These are phyloP conservation scores for Menidia menidia DNA, from an alignment of 2,797 vertebrate species.

Conservation along the genomic window DNA sequence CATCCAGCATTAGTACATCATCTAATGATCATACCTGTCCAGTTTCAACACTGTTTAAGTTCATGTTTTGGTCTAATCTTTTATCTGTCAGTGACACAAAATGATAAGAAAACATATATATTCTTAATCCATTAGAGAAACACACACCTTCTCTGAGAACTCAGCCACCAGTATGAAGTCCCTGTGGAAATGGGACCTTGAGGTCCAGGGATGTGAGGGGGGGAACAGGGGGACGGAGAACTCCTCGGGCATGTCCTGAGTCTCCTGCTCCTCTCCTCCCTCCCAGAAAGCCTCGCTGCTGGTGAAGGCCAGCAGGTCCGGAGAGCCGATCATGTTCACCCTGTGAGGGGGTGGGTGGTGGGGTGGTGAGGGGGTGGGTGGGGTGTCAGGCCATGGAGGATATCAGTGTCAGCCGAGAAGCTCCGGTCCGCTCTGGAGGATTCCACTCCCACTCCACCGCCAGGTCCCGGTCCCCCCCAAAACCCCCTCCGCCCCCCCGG, in stretches of 20 bases:
- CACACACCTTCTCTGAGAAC: constrained; percentile 93
- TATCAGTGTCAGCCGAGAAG: not conserved
- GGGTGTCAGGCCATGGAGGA: constrained; percentile 17
- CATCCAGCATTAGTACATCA: not conserved
- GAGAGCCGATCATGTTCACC: constrained; percentile 91
- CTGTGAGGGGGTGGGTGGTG: not conserved
- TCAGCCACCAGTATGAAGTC: constrained; percentile 97
- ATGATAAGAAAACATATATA: not conserved
- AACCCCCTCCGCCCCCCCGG: not conserved
- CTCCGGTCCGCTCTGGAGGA: not conserved
- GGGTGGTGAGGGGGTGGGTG: too few species aligned
- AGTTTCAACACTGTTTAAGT: not conserved
- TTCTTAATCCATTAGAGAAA: not conserved
- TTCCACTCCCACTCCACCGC: constrained; percentile 4
- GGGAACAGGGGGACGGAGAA: constrained; percentile 87
- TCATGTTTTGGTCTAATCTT: not conserved
- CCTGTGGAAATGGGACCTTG: constrained; percentile 85
- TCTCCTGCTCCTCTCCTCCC: constrained; percentile 63
- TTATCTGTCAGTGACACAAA: not conserved
- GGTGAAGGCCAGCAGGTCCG: constrained; percentile 94
- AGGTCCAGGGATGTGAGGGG: constrained; percentile 87
- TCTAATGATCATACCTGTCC: not conserved
- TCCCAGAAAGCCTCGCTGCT: constrained; percentile 86
- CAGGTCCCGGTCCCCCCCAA: constrained; percentile 6
- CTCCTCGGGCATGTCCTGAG: constrained; percentile 85